These are phyloP conservation scores for Protophormia terraenovae DNA, from an alignment of 2,888 invertebrate species.

Conservation along the genomic window DNA sequence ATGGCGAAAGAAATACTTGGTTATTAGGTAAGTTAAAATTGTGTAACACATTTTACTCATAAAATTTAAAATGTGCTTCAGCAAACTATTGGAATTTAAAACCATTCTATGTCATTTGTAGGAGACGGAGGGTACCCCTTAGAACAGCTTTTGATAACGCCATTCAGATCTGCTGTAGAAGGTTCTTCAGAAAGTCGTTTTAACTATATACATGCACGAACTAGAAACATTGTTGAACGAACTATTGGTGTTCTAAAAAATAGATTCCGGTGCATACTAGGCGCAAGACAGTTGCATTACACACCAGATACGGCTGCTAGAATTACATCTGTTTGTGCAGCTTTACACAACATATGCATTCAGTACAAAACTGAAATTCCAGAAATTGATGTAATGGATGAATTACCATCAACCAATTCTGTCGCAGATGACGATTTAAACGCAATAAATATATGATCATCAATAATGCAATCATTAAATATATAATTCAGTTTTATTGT, in stretches of 20 bases:
- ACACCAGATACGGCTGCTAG: background rate
- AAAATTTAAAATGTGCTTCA: too few species aligned
- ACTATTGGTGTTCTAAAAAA: background rate
- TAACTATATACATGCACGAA: background rate
- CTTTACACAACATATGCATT: background rate
- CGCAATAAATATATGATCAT: background rate
- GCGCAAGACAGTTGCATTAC: background rate
- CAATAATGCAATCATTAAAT: background rate
- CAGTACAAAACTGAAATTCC: background rate
- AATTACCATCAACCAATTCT: background rate
- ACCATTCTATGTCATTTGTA: too few species aligned
- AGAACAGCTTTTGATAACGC: too few species aligned
- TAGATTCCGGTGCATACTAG: background rate
- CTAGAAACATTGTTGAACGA: background rate
- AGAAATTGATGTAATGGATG: too few species aligned
- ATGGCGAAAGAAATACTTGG: background rate
- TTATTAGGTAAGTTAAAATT: background rate
- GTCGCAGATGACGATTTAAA: background rate
- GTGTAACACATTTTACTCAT: too few species aligned
- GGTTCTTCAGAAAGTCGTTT: background rate
- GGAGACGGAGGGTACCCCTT: too few species aligned
- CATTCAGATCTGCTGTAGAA: background rate
- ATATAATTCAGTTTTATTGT: background rate
- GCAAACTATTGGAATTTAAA: too few species aligned
- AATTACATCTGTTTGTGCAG: background rate